phyloP scores from a whole-genome alignment of 2,797 vertebrate species.

The Gymnothorax reevesii region DNA sequence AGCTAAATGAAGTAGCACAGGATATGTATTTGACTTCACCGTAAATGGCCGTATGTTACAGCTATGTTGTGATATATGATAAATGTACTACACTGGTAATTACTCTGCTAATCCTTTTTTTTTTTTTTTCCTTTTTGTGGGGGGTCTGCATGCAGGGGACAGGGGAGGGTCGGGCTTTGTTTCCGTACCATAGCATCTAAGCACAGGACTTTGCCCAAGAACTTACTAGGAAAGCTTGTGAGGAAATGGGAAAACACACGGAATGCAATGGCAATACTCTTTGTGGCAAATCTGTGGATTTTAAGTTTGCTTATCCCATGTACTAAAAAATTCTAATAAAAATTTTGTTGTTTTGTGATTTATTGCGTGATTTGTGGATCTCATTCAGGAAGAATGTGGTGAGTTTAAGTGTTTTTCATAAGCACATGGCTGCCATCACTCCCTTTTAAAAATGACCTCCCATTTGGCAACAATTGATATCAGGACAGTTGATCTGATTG shows the following conservation, averaged over 20 bases:
- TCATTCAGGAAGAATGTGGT: background rate
- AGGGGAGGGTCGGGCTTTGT: background rate
- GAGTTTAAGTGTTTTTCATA: background rate
- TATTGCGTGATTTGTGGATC: background rate
- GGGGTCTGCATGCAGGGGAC: background rate
- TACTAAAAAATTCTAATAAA: constrained; percentile 21
- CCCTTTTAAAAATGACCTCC: background rate
- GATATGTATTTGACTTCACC: constrained; percentile 39
- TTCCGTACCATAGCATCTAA: constrained; percentile 6
- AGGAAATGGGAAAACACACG: background rate
- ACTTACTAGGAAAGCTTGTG: background rate
- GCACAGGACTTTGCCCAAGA: constrained; percentile 10
- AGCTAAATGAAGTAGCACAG: constrained; percentile 61
- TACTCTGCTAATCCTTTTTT: background rate
- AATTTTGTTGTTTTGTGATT: constrained; percentile 1
- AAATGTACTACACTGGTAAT: constrained; percentile 23
- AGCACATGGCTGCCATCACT: background rate
- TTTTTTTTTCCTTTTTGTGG: constrained; percentile 5
- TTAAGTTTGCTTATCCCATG: background rate
- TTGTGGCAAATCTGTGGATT: background rate
- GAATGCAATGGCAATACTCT: constrained; percentile 2
- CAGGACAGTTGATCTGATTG: background rate
- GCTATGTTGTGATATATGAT: constrained; percentile 17
- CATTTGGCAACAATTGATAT: background rate
- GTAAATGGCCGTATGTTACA: constrained; percentile 24